These are phyloP conservation scores for Ylistrum balloti DNA, from an alignment of 1,140 invertebrate species.

Conservation along the genomic window DNA sequence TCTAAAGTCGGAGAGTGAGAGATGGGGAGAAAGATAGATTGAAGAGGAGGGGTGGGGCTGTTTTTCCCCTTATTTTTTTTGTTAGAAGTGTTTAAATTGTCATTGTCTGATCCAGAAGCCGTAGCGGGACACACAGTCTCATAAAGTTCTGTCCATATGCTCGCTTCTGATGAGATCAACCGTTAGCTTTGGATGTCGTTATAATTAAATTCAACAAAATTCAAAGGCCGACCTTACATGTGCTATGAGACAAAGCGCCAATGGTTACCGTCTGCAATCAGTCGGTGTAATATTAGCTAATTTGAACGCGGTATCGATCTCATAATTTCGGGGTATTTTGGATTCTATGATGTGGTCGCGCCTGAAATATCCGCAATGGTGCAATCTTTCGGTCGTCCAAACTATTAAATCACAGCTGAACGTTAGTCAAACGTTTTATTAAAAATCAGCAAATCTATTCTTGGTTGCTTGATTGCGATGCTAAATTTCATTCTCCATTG, in stretches of 20 bases:
- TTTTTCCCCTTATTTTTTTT: no score
- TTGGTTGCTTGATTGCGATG: neutral
- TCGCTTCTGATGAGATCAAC: slow-evolving; percentile 3
- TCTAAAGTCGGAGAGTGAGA: no score
- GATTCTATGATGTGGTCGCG: neutral
- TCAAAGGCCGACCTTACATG: slow-evolving; percentile 7
- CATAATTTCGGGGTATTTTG: neutral
- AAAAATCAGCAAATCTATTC: neutral
- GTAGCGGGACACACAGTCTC: neutral
- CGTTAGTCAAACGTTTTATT: neutral
- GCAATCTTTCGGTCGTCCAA: neutral
- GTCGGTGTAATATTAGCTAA: slow-evolving; percentile 7
- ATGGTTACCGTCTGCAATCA: neutral
- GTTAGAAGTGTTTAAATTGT: no score
- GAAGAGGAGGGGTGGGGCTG: no score
- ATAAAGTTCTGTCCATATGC: neutral
- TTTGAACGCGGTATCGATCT: slow-evolving; percentile 2
- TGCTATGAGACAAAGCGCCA: neutral
- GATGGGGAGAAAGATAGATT: no score
- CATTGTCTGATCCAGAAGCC: no score
- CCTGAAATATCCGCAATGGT: slow-evolving; percentile 13
- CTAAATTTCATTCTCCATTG: neutral
- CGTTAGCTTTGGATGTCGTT: neutral
- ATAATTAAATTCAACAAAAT: neutral
- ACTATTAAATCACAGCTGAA: slow-evolving; percentile 18